Base-by-base conservation (phyloP, 1,140 invertebrate species). In the Ceratina calcarata region DNA sequence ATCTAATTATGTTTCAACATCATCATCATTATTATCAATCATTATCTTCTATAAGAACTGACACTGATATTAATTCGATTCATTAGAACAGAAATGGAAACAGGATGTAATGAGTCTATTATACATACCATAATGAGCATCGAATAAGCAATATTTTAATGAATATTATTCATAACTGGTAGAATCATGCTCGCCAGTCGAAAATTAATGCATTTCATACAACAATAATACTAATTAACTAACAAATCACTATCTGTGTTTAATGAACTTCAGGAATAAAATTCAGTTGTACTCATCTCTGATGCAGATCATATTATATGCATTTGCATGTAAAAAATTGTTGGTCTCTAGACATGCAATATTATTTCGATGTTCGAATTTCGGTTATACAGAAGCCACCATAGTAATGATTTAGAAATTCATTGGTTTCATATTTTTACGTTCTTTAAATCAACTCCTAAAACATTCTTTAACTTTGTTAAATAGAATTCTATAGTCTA, bases 61-160 rank as follows among this genome's bases (percentile, higher is more conserved):
- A n/a, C 27, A 27, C 55, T 22, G 24, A 70, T 70, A 10, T 57
- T 20, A 12, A 20, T 57, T 70, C 32, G 3, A 53, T 1, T 68
- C 49, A 24, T 51, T 53, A 53, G 49, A 53, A 55, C 18, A 32
- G 37, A 57, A 69, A 69, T 22, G 12, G 22, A 55, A 69, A 55
- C 22, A 27, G 32, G 3, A 20, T 16, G 3, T 22, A 24, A 51
- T 24, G 22, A 7, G 22, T 68, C 66, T 18, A 53, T 68, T 10
- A 16, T 20, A 20, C 37, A 45, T 45, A 45, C 37, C 0, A 10
- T 32, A 69, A 69, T 68, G 3, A 32, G 27, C 18, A 16, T 69
- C 27, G 53, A 69, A 57, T 57, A 7, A 57, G 10, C 27, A 70
- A 22, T 16, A 58, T 55, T 70, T 70, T 57, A 27, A 70, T 57